Percentiles rank a stretch among this genome's conserved stretches.
These are phyloP conservation scores for Globodera ellingtonae DNA, from an alignment of 1,140 invertebrate genomes.

Conservation along the genomic window DNA sequence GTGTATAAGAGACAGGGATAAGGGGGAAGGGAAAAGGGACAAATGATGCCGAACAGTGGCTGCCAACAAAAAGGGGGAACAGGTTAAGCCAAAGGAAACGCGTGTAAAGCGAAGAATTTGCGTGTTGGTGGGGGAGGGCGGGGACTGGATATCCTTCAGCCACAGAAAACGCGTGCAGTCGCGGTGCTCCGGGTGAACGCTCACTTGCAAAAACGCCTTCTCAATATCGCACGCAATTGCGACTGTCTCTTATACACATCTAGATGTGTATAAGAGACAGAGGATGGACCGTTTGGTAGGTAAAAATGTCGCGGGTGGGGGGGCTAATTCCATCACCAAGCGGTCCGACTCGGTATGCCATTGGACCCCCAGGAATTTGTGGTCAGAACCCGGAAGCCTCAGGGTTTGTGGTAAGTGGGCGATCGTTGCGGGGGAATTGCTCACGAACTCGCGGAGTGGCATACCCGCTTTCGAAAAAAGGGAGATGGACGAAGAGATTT, in stretches of 20 bases:
- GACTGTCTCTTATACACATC: too few relatives aligned
- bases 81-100: neutral
- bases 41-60: neutral
- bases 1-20: too few relatives aligned
- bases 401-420: neutral
- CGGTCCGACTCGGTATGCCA: neutral
- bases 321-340: neutral
- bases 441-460: neutral
- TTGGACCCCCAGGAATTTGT: slow-evolving; percentile 1
- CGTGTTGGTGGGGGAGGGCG: neutral
- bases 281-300: too few relatives aligned
- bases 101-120: neutral
- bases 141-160: neutral
- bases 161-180: neutral
- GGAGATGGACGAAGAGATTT: neutral
- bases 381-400: neutral
- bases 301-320: neutral
- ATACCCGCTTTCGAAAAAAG: neutral
- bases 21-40: neutral
- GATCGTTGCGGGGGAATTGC: neutral
- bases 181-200: neutral
- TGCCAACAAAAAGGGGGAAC: neutral
- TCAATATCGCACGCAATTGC: neutral
- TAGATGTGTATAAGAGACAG: too few relatives aligned
- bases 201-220: slow-evolving; percentile 1